Evolutionary conservation across 2,797 vertebrate species (phyloP).

Genomic region (Malurus splendens): DNA sequence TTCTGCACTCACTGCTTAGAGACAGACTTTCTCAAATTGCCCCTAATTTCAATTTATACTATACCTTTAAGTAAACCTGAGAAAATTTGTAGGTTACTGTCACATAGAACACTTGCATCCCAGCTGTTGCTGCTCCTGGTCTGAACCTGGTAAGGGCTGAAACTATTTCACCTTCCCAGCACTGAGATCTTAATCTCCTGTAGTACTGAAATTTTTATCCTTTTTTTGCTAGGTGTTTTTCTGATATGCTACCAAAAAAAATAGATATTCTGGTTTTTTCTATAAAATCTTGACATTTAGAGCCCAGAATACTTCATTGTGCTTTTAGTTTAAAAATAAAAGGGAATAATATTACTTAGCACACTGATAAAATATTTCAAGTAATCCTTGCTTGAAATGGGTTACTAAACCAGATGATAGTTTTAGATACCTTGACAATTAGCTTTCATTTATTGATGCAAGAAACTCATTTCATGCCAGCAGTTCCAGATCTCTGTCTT

Average conservation of each 20-base stretch:
- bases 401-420: neutral
- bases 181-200: neutral
- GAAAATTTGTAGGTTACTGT: neutral
- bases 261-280: neutral
- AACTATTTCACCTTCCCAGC: neutral
- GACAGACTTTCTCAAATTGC: neutral
- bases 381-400: neutral
- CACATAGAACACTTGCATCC: neutral
- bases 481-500: neutral
- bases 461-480: neutral
- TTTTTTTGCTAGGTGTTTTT: neutral
- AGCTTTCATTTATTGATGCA: neutral
- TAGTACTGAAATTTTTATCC: neutral
- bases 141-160: neutral
- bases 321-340: neutral
- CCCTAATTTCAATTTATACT: neutral
- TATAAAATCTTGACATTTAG: neutral
- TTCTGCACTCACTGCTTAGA: neutral
- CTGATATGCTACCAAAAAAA: neutral
- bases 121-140: neutral
- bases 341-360: neutral
- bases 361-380: neutral
- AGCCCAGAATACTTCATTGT: neutral
- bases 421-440: neutral
- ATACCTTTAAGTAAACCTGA: neutral